These are phyloP conservation scores for Saccostrea echinata DNA, from an alignment of 1,140 invertebrate genomes.

Conservation along the genomic window DNA sequence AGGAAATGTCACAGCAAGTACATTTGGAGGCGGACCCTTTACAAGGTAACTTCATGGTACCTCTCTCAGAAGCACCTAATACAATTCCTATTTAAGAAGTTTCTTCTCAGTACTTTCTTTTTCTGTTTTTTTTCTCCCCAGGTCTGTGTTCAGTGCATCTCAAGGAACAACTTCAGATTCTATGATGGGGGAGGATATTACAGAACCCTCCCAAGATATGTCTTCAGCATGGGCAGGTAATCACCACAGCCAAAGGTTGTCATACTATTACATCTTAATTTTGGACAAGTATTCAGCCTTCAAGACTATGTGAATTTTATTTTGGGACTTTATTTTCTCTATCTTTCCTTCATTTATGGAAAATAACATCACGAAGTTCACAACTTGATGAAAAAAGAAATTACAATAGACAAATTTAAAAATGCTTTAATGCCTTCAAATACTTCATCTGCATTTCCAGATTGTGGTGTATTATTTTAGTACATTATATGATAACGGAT, in stretches of 20 bases:
- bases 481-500: too few species aligned
- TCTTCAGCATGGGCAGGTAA: slow-evolving; percentile 71
- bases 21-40: slow-evolving; percentile 78
- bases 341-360: too few species aligned
- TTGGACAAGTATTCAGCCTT: too few species aligned
- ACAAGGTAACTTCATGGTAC: slow-evolving; percentile 66
- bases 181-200: slow-evolving; percentile 65
- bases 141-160: slow-evolving; percentile 77
- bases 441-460: too few species aligned
- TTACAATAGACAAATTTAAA: too few species aligned
- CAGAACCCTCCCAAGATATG: slow-evolving; percentile 62
- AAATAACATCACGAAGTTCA: too few species aligned
- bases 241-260: slow-evolving; percentile 8
- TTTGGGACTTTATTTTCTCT: too few species aligned
- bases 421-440: too few species aligned
- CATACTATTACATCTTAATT: too few species aligned
- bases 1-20: slow-evolving; percentile 71
- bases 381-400: too few species aligned
- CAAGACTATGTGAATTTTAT: too few species aligned
- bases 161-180: slow-evolving; percentile 72
- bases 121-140: slow-evolving; percentile 32
- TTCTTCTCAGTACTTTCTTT: background rate
- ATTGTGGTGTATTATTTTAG: too few species aligned
- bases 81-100: background rate
- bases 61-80: background rate